Conservation (phyloP, 1,140 invertebrate genomes). For the Heliconius hermathena region DNA sequence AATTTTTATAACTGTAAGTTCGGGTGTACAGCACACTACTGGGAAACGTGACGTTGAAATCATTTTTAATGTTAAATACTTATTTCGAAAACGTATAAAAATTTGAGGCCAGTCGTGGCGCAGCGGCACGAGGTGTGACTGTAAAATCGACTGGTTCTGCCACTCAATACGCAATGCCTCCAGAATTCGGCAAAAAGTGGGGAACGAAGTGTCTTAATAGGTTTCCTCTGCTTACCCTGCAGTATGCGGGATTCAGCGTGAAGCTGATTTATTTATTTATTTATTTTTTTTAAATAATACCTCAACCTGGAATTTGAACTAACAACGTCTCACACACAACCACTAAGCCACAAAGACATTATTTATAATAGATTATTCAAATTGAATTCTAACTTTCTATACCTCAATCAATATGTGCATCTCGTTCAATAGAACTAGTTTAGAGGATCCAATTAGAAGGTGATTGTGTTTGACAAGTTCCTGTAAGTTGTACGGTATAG, state of each 20-base stretch:
- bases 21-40: background rate
- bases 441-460: constrained; percentile 17
- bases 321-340: background rate
- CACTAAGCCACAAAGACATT: background rate
- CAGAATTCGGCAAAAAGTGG: too few species aligned
- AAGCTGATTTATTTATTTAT: too few species aligned
- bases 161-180: too few species aligned
- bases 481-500: background rate
- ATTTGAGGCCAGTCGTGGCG: too few species aligned
- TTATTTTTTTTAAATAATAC: background rate
- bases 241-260: too few species aligned
- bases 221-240: too few species aligned
- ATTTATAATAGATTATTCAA: constrained; percentile 13
- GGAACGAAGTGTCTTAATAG: too few species aligned
- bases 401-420: constrained; percentile 12
- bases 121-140: too few species aligned
- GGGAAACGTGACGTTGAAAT: background rate
- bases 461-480: constrained; percentile 19
- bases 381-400: constrained; percentile 7
- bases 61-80: background rate
- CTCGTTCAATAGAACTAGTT: constrained; percentile 17
- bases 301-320: background rate
- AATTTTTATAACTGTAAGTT: constrained; percentile 10
- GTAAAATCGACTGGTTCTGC: too few species aligned
- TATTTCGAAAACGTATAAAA: too few species aligned